A percentile compares a stretch with the other conserved stretches of the same genome.
Conservation (phyloP, 2,113 vertebrate genomes). For the Xyliphius kryptos region DNA sequence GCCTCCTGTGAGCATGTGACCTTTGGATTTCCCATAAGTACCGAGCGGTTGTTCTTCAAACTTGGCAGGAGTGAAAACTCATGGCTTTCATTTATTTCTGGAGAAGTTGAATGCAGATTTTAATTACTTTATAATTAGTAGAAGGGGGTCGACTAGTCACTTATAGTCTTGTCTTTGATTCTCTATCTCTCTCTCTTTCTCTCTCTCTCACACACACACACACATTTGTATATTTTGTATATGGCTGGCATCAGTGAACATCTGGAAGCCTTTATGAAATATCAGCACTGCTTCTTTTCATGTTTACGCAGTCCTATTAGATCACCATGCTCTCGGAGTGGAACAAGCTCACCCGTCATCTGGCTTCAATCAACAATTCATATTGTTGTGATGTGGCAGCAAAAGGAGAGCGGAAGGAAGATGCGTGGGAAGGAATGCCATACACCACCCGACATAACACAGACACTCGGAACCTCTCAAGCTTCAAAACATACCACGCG, state of each 20-base stretch:
- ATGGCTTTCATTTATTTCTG: slow-evolving; percentile 81
- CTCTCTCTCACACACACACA: slow-evolving; percentile 36
- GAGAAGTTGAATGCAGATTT: slow-evolving; percentile 61
- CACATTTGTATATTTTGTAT: slow-evolving; percentile 63
- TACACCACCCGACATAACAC: slow-evolving; percentile 50
- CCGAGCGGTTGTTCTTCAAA: slow-evolving; percentile 61
- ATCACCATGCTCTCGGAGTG: slow-evolving; percentile 54
- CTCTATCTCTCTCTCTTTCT: slow-evolving; percentile 46
- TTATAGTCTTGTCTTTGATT: slow-evolving; percentile 51
- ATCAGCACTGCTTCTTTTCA: slow-evolving; percentile 62
- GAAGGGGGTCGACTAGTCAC: slow-evolving; percentile 53
- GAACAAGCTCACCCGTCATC: slow-evolving; percentile 59
- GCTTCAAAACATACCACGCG: slow-evolving; percentile 22
- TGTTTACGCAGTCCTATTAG: slow-evolving; percentile 67
- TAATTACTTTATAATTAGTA: slow-evolving; percentile 72
- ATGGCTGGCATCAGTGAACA: slow-evolving; percentile 69
- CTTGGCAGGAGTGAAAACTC: slow-evolving; percentile 66
- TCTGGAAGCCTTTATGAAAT: slow-evolving; percentile 67
- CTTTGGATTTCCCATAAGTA: slow-evolving; percentile 62
- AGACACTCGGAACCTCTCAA: slow-evolving; percentile 38
- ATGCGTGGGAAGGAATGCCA: slow-evolving; percentile 47
- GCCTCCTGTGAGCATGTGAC: slow-evolving; percentile 34
- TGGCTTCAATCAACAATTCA: slow-evolving; percentile 69
- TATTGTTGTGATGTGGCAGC: slow-evolving; percentile 68
- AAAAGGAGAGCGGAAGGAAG: slow-evolving; percentile 53